These are phyloP conservation scores for Polyommatus icarus DNA, from an alignment of 2,888 invertebrate species.

Conservation along the genomic window DNA sequence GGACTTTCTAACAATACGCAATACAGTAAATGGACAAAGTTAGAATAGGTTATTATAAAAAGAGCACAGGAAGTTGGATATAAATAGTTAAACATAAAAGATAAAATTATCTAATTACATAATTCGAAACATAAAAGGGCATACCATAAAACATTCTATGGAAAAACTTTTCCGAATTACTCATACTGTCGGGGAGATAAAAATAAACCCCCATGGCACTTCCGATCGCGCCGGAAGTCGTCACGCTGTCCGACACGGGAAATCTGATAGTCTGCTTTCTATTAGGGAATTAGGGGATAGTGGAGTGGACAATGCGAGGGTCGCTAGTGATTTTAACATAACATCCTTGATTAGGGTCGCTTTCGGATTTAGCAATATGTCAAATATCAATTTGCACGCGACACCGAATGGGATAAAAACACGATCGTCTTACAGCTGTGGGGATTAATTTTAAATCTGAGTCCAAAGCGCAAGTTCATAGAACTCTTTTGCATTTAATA, in stretches of 20 bases:
- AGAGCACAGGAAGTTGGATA: background rate
- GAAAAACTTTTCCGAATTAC: slow-evolving; percentile 24
- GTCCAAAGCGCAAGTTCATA: too few relatives aligned
- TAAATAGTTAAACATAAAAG: background rate
- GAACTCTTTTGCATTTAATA: too few relatives aligned
- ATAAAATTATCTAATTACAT: background rate
- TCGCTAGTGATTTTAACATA: slow-evolving; percentile 56
- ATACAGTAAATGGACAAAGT: too few relatives aligned
- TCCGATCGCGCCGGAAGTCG: slow-evolving; percentile 60
- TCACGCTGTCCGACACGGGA: slow-evolving; percentile 61
- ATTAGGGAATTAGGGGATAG: slow-evolving; percentile 75
- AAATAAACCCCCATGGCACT: slow-evolving; percentile 51
- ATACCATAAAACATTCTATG: background rate
- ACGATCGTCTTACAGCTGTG: background rate
- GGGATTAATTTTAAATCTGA: background rate
- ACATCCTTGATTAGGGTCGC: slow-evolving; percentile 46
- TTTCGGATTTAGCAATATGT: slow-evolving; percentile 32
- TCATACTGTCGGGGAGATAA: slow-evolving; percentile 39
- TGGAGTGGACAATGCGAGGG: slow-evolving; percentile 49
- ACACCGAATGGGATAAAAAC: slow-evolving; percentile 17
- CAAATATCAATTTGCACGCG: slow-evolving; percentile 28
- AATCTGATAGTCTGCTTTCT: slow-evolving; percentile 73
- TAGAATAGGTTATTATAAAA: background rate
- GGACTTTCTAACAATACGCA: background rate
- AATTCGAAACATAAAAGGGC: slow-evolving; percentile 10